Base-by-base conservation (phyloP, 2,113 vertebrate genomes). In the Aptenodytes patagonicus region DNA sequence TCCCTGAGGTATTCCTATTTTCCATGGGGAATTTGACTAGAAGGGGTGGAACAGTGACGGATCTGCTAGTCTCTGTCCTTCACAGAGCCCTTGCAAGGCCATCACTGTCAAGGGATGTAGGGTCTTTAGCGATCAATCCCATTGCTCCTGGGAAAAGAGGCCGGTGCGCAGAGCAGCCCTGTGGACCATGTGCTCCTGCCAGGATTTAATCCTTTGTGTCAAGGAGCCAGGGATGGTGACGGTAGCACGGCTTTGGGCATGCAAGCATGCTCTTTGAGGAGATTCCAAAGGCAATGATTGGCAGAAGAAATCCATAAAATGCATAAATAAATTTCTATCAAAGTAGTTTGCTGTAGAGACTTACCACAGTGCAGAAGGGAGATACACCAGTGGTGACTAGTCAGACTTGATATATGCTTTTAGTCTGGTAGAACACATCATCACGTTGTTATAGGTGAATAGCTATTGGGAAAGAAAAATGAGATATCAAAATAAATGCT, bases 401-500 rank as follows among this genome's bases (percentile, higher is more conserved):
- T 92, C 79, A 87, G 76, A 36, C n/a, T 78, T 83, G 26, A 47
- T 81, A 44, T 3, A 22, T 77, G 38, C 29, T 64, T 87, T 68
- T 24, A 58, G 20, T 85, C 64, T 85, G 64, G 46, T 60, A 68
- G 29, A 92, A 58, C 42, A 69, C 38, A 55, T 89, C 55, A 54
- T 91, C 34, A 49, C 6, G 16, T 64, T 89, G 28, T 87, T 89
- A 68, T 40, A 89, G 57, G 38, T 81, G 57, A 66, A 71, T 46
- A 85, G 61, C 54, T 83, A 26, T 54, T 61, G 71, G 31, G 40
- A 60, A 96, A 75, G 36, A 87, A 90, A 94, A 96, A 90, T 42
- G 22, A 87, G 40, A 68, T 51, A 72, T n/a, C 10, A 52, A 95
- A 94, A 92, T 72, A 75, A 92, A 57, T 15, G 10, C n/a, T 52